phyloP scores from a whole-genome alignment of 2,888 invertebrate genomes.

The Lithophane semibrunnea region DNA sequence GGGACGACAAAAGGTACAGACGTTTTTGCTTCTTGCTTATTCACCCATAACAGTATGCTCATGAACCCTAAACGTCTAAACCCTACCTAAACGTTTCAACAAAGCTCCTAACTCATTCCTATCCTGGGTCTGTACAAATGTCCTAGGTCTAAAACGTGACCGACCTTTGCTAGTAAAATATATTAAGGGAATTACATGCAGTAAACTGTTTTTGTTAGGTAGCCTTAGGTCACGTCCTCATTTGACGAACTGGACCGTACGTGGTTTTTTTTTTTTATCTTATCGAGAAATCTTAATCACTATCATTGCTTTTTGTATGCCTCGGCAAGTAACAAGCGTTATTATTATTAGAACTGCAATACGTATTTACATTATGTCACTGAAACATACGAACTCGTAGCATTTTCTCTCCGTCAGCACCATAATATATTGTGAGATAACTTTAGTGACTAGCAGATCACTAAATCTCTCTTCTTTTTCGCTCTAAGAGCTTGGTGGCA shows the following conservation, averaged over 20 bases:
- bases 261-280: background rate
- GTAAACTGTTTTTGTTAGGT: conserved; percentile 55
- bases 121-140: conserved; percentile 23
- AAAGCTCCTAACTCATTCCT: conserved; percentile 26
- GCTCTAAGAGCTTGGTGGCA: too few relatives aligned
- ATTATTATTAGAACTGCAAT: too few relatives aligned
- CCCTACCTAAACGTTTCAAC: conserved; percentile 31
- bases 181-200: conserved; percentile 52
- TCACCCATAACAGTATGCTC: conserved; percentile 1
- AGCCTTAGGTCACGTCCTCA: conserved; percentile 15
- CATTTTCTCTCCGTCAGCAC: too few relatives aligned
- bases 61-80: conserved; percentile 4
- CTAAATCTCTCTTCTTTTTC: too few relatives aligned
- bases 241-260: conserved; percentile 1
- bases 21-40: background rate
- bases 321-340: too few relatives aligned
- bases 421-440: too few relatives aligned
- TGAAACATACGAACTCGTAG: too few relatives aligned
- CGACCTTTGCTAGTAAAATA: conserved; percentile 48
- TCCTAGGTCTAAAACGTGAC: conserved; percentile 53
- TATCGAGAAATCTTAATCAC: too few relatives aligned
- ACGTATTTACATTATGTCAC: too few relatives aligned
- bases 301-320: too few relatives aligned
- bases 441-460: too few relatives aligned
- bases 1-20: background rate